These are phyloP conservation scores for Drosophila austrosaltans DNA, from an alignment of 2,888 invertebrate genomes.

Conservation along the genomic window DNA sequence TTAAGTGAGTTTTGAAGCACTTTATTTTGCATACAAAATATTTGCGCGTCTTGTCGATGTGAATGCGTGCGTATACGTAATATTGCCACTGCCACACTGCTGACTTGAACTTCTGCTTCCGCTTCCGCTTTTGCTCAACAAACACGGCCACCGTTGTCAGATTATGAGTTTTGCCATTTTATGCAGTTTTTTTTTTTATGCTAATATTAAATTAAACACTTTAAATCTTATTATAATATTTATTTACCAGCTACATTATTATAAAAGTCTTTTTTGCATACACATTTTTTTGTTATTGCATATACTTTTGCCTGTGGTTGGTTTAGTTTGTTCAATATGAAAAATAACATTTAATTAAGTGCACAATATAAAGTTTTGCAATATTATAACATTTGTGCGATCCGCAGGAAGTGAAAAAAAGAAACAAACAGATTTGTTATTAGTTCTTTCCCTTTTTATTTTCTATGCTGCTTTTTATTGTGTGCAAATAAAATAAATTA, in stretches of 20 bases:
- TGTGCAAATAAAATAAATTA: conserved; percentile 55
- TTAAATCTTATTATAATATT: conserved; percentile 46
- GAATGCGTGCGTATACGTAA: conserved; percentile 53
- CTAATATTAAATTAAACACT: conserved; percentile 50
- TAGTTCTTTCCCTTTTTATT: conserved; percentile 34
- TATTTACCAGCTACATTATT: conserved; percentile 22
- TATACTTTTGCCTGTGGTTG: conserved; percentile 11
- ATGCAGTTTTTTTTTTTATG: conserved; percentile 23
- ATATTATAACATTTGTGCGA: neutral
- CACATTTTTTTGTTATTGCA: conserved; percentile 24
- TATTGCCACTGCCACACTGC: conserved; percentile 40
- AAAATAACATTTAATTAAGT: conserved; percentile 50
- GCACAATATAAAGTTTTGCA: conserved; percentile 21
- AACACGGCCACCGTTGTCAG: conserved; percentile 3
- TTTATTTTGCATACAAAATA: conserved; percentile 78
- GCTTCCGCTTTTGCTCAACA: conserved; percentile 8
- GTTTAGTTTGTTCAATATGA: conserved; percentile 14
- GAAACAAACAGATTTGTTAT: conserved; percentile 18
- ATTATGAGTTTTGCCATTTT: conserved; percentile 16
- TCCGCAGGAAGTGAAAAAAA: neutral
- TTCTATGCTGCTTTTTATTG: conserved; percentile 15
- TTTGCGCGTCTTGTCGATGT: conserved; percentile 54
- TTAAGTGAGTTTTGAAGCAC: conserved; percentile 78
- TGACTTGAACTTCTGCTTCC: conserved; percentile 30
- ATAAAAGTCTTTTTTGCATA: conserved; percentile 3